Base-by-base conservation (phyloP, 2,797 vertebrate species). In the Chromobotia macracanthus region DNA sequence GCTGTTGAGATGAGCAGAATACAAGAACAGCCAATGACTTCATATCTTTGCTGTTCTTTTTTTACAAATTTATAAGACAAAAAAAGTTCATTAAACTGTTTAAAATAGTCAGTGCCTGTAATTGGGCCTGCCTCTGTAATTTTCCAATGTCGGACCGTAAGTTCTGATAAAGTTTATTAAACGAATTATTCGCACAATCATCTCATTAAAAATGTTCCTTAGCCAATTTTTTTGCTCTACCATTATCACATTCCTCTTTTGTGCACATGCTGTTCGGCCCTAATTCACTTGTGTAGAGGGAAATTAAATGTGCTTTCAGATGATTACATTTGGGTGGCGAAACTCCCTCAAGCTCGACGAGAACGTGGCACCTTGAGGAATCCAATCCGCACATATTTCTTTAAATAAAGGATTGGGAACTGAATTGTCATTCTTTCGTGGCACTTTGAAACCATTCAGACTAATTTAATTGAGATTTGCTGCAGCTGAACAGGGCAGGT, bases 261-360 rank as follows among this genome's bases (percentile, higher is more conserved):
- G 74, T 60, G 35, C 28, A 5, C 28, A 21, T 15, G 5, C 18
- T n/a, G 35, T 48, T 21, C 60, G 12, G 19, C 53, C 44, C 38
- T 82, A 82, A 83, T 75, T 77, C 70, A 72, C 60, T 75, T 74
- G 70, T 78, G 74, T 74, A n/a, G 60, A 60, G 74, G 75, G 66
- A 78, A 85, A 85, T 81, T 68, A 79, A 85, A 83, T 81, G 81
- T 68, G 78, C 79, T 83, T 58, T 46, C 19, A 44, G 35, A 5
- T 75, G 84, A 83, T 81, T 85, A 48, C 60, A 67, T 78, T 75
- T 66, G 53, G 60, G 55, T 35, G 61, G 35, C 6, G 5, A 72
- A 76, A 51, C n/a, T 85, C 81, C 72, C 77, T 35, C n/a, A 69
- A 79, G 68, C 71, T 51, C 64, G 31, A 5, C 31, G 44, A 28